Conservation (phyloP, 2,113 vertebrate genomes). For the Paralichthys olivaceus region DNA sequence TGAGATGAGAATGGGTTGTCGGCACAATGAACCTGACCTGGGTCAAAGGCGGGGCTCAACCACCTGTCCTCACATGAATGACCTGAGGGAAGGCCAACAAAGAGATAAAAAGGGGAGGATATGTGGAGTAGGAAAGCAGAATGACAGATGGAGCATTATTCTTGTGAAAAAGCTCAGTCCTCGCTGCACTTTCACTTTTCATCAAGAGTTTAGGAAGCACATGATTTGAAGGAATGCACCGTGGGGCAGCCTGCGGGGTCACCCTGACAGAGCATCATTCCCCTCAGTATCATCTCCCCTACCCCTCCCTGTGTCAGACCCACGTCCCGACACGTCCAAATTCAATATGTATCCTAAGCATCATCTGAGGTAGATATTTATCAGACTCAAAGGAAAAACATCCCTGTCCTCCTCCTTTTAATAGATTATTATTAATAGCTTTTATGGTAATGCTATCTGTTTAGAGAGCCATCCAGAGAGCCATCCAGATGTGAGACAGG, state of each 20-base stretch:
- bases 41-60: conserved; percentile 53
- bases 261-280: conserved; percentile 31
- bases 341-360: conserved; percentile 24
- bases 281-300: conserved; percentile 23
- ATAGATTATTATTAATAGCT: conserved; percentile 1
- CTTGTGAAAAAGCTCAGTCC: conserved; percentile 53
- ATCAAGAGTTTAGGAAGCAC: conserved; percentile 70
- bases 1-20: conserved; percentile 14
- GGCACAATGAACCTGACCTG: conserved; percentile 46
- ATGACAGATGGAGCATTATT: conserved; percentile 52
- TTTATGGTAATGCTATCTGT: not conserved
- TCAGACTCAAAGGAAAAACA: not conserved
- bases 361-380: conserved; percentile 7
- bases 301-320: conserved; percentile 28
- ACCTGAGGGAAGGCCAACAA: conserved; percentile 51
- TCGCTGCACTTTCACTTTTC: conserved; percentile 69
- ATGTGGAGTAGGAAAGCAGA: conserved; percentile 18
- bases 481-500: conserved; percentile 8
- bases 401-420: not conserved
- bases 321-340: conserved; percentile 67
- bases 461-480: not conserved
- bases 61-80: conserved; percentile 63
- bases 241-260: conserved; percentile 67
- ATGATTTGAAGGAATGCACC: conserved; percentile 77
- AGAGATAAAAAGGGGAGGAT: conserved; percentile 27